Conservation (phyloP, 1,140 invertebrate species). For the Ditylenchus dipsaci region DNA sequence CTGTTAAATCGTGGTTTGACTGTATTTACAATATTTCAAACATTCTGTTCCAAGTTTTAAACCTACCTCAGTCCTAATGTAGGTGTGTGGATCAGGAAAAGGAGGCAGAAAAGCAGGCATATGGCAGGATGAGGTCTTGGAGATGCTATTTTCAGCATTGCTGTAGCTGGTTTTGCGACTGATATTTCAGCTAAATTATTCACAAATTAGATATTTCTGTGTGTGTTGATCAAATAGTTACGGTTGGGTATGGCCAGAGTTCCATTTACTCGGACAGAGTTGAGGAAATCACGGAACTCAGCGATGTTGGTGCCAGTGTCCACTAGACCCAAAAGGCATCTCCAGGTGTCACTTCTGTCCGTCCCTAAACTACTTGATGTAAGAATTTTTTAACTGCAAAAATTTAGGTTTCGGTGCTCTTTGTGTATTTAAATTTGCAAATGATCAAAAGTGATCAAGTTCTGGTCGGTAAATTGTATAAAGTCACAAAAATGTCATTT, state of each 20-base stretch:
- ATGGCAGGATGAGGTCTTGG: slow-evolving; percentile 9
- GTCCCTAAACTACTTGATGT: no score
- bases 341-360: not conserved
- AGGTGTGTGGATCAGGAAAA: slow-evolving; percentile 92
- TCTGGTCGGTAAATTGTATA: no score
- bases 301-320: not conserved
- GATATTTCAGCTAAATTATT: not conserved
- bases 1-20: no score
- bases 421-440: no score
- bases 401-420: no score
- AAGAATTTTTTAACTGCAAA: no score
- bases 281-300: not conserved
- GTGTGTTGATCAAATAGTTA: not conserved
- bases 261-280: not conserved
- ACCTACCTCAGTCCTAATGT: slow-evolving; percentile 80
- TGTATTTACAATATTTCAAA: no score
- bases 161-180: not conserved
- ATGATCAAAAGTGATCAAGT: no score
- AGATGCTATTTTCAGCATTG: not conserved
- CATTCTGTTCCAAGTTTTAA: no score
- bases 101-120: slow-evolving; percentile 76
- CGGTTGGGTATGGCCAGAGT: not conserved
- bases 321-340: not conserved
- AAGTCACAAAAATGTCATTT: no score
- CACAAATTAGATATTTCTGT: not conserved